A percentile compares a stretch with the other conserved stretches of the same genome.
Evolutionary conservation across 2,113 vertebrate genomes (phyloP).

Genomic region (Albula goreensis): DNA sequence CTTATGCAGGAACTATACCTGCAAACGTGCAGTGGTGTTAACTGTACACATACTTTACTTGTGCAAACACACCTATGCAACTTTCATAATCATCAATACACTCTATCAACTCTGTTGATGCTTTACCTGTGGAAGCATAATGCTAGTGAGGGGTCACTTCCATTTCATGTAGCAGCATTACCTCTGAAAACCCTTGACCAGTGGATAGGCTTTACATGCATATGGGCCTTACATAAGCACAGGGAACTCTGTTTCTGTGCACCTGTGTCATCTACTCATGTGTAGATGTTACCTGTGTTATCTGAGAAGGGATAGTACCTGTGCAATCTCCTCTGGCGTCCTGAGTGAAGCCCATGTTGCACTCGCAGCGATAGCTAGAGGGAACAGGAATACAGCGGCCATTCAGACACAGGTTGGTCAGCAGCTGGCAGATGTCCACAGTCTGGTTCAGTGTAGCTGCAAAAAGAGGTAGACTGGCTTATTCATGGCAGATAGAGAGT

Average conservation of each 20-base stretch:
- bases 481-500: too few species aligned
- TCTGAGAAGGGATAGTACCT: constrained; percentile 55
- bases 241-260: too few species aligned
- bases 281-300: too few species aligned
- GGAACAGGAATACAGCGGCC: constrained; percentile 69
- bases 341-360: constrained; percentile 70
- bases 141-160: too few species aligned
- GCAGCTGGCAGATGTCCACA: constrained; percentile 68
- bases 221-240: too few species aligned
- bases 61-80: background rate
- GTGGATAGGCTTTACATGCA: too few species aligned
- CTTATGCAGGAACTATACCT: background rate
- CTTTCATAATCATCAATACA: too few species aligned
- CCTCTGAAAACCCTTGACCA: too few species aligned
- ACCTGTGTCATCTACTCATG: too few species aligned
- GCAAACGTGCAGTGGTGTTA: constrained; percentile 42
- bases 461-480: background rate
- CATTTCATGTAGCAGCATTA: too few species aligned
- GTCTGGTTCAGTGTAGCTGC: constrained; percentile 74
- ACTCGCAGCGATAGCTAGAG: constrained; percentile 73
- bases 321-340: constrained; percentile 68
- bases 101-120: too few species aligned
- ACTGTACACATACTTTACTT: constrained; percentile 53
- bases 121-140: too few species aligned
- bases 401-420: constrained; percentile 71